Evolutionary conservation across 2,797 vertebrate genomes (phyloP), one percentile per base, ranked within the genome.

Genomic region (Artibeus lituratus): DNA sequence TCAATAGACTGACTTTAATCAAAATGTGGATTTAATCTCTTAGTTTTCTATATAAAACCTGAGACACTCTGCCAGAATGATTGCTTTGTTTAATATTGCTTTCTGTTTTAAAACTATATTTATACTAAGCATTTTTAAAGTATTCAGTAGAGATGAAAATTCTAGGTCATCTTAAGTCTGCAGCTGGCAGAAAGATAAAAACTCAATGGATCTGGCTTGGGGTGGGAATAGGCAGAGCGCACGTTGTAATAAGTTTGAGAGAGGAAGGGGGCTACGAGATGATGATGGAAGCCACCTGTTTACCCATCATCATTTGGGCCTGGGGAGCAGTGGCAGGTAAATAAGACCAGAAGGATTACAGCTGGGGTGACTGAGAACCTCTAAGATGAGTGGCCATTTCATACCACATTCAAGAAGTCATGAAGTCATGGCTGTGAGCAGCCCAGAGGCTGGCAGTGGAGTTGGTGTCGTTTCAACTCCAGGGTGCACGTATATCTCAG

Each of bases 11-110:
- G 32, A 84, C 15, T 55, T 88, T 74, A 80, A 83, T 76, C 9
- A 37, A 91, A 93, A 82, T 15, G 21, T 12, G 10, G n/a, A 86
- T 70, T 70, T 91, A 88, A 72, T 15, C 18, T 49, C 37, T 94
- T 39, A 55, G 69, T n/a, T 86, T 88, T 76, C 67, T 85, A 14
- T 37, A 26, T 4, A 85, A 69, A 53, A 73, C 55, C 57, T 65
- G n/a, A 65, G 49, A 90, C 80, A 62, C 6, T 35, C 10, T 57
- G 22, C 11, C 29, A 70, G 77, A 55, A 95, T 39, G 35, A 87
- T 51, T 69, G 37, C n/a, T 84, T 90, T 73, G 37, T 86, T 76
- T 69, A n/a, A 51, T 4, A 76, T 1, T 49, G 26, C 26, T 82
- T 78, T 78, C 8, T 37, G 39, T 55, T 70, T 86, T 92, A 44